Evolutionary conservation across 2,113 vertebrate genomes (phyloP).

Genomic region (Phoenicopterus ruber): DNA sequence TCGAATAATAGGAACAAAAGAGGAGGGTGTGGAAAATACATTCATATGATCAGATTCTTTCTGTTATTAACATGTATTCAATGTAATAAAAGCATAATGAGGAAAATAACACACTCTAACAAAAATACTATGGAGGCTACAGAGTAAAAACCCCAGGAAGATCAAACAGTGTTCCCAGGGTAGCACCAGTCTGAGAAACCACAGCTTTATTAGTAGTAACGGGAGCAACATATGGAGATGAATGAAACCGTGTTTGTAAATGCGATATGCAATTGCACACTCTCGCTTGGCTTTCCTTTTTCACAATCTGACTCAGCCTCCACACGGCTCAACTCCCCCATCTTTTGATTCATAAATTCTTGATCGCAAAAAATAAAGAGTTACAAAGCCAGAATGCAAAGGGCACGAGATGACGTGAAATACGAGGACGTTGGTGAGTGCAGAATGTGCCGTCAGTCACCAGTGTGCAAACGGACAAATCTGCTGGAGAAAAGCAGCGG

Average conservation of each 20-base stretch:
- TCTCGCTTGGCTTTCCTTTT: background rate
- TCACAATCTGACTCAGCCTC: constrained; percentile 35
- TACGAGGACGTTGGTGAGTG: background rate
- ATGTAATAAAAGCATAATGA: background rate
- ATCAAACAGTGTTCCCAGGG: background rate
- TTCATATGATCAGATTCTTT: background rate
- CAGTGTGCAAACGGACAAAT: background rate
- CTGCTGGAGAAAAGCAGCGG: background rate
- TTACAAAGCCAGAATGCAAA: background rate
- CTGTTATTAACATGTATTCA: background rate
- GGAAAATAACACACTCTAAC: background rate
- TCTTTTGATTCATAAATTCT: constrained; percentile 57
- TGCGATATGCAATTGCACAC: background rate
- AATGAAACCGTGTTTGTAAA: constrained; percentile 46
- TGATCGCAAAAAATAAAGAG: background rate
- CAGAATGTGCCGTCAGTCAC: background rate
- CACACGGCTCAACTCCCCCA: constrained; percentile 9
- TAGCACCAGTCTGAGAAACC: background rate
- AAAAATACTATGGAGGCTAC: background rate
- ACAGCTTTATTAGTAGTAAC: constrained; percentile 38
- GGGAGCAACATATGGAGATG: constrained; percentile 25
- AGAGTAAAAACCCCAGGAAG: background rate
- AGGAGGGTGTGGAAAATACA: background rate
- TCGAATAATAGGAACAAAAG: background rate
- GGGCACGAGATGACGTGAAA: background rate